Conservation (phyloP, 2,888 invertebrate species). For the Euclidia mi region DNA sequence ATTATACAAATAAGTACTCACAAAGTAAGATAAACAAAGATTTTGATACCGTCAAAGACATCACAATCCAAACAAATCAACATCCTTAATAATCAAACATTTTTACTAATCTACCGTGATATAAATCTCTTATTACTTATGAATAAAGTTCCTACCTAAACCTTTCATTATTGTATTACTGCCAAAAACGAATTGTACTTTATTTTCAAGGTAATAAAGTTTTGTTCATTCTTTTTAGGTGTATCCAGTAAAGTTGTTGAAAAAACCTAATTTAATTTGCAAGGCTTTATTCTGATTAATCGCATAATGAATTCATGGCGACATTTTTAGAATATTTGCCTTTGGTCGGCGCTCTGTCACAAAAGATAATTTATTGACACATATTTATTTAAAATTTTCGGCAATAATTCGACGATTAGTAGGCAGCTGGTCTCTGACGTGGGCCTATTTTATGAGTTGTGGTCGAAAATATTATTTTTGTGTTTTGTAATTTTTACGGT, state of each 20-base stretch:
- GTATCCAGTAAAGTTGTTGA: slow-evolving; percentile 9
- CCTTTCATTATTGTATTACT: neutral
- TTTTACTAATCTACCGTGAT: slow-evolving; percentile 61
- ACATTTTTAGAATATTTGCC: slow-evolving; percentile 69
- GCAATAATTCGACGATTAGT: slow-evolving; percentile 22
- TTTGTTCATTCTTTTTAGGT: neutral
- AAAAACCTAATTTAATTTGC: slow-evolving; percentile 77
- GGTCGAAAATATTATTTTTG: slow-evolving; percentile 12
- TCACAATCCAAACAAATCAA: slow-evolving; percentile 18
- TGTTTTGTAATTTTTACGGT: slow-evolving; percentile 21
- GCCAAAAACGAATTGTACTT: slow-evolving; percentile 12
- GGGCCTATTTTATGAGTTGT: slow-evolving; percentile 31
- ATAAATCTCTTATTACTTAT: slow-evolving; percentile 69
- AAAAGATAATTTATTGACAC: slow-evolving; percentile 35
- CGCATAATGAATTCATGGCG: slow-evolving; percentile 55
- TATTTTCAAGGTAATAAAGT: neutral
- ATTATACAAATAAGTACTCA: too few relatives aligned
- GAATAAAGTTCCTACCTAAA: slow-evolving; percentile 67
- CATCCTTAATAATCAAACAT: slow-evolving; percentile 33
- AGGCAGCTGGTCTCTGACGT: slow-evolving; percentile 21
- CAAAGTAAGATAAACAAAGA: too few relatives aligned
- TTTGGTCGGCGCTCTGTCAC: slow-evolving; percentile 37
- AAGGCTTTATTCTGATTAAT: slow-evolving; percentile 75
- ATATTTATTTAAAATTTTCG: slow-evolving; percentile 46
- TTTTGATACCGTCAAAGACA: slow-evolving; percentile 20